A percentile compares a stretch with the other conserved stretches of the same genome.
Evolutionary conservation across 2,797 vertebrate genomes (phyloP).

Genomic region (Pangasius mekongensis): DNA sequence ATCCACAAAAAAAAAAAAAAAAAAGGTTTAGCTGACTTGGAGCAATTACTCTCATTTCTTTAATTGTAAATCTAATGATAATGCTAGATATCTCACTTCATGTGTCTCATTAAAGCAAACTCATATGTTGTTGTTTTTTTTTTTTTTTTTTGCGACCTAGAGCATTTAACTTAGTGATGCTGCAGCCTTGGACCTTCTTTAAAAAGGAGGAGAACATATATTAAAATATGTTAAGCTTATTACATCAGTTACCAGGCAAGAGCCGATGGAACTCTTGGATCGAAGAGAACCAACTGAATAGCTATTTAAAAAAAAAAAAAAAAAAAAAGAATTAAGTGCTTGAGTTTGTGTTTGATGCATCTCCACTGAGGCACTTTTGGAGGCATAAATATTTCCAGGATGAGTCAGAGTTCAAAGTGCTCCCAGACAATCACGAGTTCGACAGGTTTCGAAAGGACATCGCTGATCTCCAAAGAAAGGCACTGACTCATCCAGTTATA

Average conservation of each 20-base stretch:
- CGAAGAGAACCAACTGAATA: neutral
- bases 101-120: constrained; percentile 11
- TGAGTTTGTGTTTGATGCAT: constrained; percentile 1
- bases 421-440: constrained; percentile 7
- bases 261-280: neutral
- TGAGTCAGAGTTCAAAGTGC: constrained; percentile 53
- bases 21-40: neutral
- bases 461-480: constrained; percentile 25
- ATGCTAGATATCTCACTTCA: neutral
- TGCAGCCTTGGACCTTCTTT: neutral
- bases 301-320: neutral
- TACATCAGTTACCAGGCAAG: neutral
- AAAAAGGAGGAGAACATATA: neutral
- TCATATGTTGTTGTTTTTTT: no score
- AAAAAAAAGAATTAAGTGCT: neutral
- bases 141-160: neutral
- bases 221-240: neutral
- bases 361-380: constrained; percentile 20
- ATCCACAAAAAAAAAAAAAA: neutral
- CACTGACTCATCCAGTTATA: constrained; percentile 5
- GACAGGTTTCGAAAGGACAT: neutral
- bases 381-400: constrained; percentile 17
- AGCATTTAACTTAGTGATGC: neutral
- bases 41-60: neutral
- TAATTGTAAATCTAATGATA: neutral